Evolutionary conservation across 2,888 invertebrate species (phyloP).

Genomic region (Synergus japonicus): DNA sequence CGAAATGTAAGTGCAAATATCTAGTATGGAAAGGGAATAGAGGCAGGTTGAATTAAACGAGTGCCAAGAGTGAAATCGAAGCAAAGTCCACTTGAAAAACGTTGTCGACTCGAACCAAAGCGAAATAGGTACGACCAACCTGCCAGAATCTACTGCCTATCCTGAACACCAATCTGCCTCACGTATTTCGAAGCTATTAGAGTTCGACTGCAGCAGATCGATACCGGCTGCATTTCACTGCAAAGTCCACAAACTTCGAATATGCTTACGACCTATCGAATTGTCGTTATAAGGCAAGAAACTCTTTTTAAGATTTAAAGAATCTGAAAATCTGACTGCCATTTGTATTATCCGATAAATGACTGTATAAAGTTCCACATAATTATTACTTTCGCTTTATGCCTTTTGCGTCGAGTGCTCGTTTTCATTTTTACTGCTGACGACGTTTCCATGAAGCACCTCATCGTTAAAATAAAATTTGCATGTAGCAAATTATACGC

Average conservation of each 20-base stretch:
- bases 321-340: slow-evolving; percentile 17
- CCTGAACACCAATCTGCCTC: slow-evolving; percentile 51
- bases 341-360: slow-evolving; percentile 19
- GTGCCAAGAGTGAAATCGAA: slow-evolving; percentile 37
- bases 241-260: slow-evolving; percentile 58
- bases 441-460: slow-evolving; percentile 15
- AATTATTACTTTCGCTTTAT: slow-evolving; percentile 25
- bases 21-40: not conserved
- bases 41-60: slow-evolving; percentile 16
- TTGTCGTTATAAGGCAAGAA: not conserved
- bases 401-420: not conserved
- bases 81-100: slow-evolving; percentile 33
- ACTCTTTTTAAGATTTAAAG: slow-evolving; percentile 6
- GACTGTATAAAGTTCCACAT: slow-evolving; percentile 4
- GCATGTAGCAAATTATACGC: slow-evolving; percentile 32
- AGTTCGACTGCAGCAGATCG: slow-evolving; percentile 65
- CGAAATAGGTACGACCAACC: slow-evolving; percentile 41
- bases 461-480: slow-evolving; percentile 31
- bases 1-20: slow-evolving; percentile 12
- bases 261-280: slow-evolving; percentile 27
- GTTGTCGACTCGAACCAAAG: slow-evolving; percentile 32
- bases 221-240: slow-evolving; percentile 62
- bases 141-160: slow-evolving; percentile 43
- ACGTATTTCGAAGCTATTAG: slow-evolving; percentile 63
- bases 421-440: slow-evolving; percentile 15